Conservation (phyloP, 2,113 vertebrate genomes). For the Rafetus swinhoei region DNA sequence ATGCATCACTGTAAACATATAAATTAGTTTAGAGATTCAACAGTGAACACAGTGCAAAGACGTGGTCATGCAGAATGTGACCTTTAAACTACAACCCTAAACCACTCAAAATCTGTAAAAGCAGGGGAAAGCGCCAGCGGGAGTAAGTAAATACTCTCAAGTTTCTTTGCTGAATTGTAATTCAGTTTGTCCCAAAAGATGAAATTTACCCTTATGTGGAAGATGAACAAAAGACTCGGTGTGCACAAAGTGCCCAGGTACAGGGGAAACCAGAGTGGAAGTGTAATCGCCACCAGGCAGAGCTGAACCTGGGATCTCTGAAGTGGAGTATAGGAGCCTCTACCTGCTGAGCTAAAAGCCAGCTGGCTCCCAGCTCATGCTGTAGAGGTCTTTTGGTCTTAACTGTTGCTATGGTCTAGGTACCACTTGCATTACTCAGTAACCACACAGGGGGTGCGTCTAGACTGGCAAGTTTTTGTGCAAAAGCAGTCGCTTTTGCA, state of each 20-base stretch:
- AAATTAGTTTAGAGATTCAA: not conserved
- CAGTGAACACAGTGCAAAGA: not conserved
- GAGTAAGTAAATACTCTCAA: not conserved
- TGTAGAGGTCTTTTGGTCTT: too few species aligned
- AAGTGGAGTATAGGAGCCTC: too few species aligned
- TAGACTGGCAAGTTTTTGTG: too few species aligned
- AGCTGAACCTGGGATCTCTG: too few species aligned
- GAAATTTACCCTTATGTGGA: not conserved
- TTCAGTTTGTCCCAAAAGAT: not conserved
- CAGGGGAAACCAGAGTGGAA: accelerated
- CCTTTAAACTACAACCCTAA: not conserved
- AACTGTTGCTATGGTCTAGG: too few species aligned
- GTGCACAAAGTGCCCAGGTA: not conserved
- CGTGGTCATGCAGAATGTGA: not conserved
- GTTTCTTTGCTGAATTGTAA: not conserved
- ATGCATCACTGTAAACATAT: not conserved
- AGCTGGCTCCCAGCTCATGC: too few species aligned
- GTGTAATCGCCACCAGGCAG: too few species aligned
- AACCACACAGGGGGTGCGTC: too few species aligned
- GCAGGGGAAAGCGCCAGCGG: too few species aligned
- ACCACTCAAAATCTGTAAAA: not conserved
- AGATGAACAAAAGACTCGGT: not conserved
- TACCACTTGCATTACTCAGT: too few species aligned
- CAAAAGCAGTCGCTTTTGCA: too few species aligned
- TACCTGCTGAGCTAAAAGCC: too few species aligned